Evolutionary conservation across 2,113 vertebrate genomes (phyloP).

Genomic region (Onychostoma macrolepis): DNA sequence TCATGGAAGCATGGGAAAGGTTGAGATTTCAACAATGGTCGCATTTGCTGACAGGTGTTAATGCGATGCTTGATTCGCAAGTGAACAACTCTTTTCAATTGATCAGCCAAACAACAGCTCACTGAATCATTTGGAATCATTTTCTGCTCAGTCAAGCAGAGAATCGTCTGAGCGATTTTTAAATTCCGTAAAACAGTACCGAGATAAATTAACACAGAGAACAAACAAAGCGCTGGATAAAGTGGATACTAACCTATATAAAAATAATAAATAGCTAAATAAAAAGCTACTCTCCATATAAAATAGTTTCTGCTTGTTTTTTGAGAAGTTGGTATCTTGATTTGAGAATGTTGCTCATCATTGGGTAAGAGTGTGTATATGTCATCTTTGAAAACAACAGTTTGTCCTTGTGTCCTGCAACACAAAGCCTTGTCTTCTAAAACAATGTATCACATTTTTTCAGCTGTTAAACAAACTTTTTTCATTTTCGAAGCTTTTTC

Average conservation of each 20-base stretch:
- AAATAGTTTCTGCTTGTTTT: background rate
- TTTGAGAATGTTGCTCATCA: background rate
- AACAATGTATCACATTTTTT: background rate
- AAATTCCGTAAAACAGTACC: background rate
- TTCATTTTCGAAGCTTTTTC: background rate
- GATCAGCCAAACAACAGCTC: background rate
- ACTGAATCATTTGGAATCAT: background rate
- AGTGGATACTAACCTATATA: background rate
- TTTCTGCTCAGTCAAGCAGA: background rate
- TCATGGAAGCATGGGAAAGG: no score
- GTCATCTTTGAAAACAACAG: conserved; percentile 1
- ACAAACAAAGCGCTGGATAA: background rate
- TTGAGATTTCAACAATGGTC: no score
- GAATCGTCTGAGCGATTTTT: background rate
- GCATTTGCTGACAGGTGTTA: no score
- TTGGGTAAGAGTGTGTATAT: background rate
- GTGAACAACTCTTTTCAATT: background rate
- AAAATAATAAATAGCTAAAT: no score
- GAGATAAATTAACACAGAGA: background rate
- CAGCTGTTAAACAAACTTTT: background rate
- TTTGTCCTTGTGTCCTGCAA: conserved; percentile 10
- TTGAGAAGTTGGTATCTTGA: background rate
- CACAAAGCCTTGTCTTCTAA: background rate
- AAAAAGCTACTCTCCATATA: background rate
- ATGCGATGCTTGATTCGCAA: background rate